Percentiles rank a stretch among this genome's conserved stretches.
Evolutionary conservation across 92 coral and sea anemone species (phyloP).

Genomic region (Isaurus tuberculatus): DNA sequence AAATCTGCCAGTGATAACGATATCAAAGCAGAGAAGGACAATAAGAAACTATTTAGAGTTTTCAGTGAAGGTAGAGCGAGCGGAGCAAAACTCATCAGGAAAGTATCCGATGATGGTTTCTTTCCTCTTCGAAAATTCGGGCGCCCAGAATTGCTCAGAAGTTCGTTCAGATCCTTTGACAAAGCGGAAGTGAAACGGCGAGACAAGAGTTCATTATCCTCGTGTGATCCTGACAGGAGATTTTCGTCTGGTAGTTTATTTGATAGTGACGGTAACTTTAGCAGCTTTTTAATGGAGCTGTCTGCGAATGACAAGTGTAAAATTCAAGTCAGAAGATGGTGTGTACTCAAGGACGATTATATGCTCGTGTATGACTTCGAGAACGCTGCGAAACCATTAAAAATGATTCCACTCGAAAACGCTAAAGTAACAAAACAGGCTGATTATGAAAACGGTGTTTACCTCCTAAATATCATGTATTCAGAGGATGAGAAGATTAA

Average conservation of each 20-base stretch:
- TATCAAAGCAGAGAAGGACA: constrained; percentile 59
- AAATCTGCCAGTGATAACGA: constrained; percentile 79
- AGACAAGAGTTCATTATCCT: constrained; percentile 41
- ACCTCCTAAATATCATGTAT: constrained; percentile 75
- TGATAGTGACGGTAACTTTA: constrained; percentile 89
- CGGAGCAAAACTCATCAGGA: constrained; percentile 73
- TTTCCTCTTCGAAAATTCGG: constrained; percentile 70
- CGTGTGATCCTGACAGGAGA: constrained; percentile 51
- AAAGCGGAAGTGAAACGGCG: constrained; percentile 71
- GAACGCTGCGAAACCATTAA: constrained; percentile 61
- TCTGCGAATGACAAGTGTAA: constrained; percentile 70
- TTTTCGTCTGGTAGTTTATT: constrained; percentile 87
- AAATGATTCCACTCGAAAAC: constrained; percentile 63
- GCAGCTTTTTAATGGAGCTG: constrained; percentile 89
- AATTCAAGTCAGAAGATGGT: constrained; percentile 96
- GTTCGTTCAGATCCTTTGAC: constrained; percentile 80
- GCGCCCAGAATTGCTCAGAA: constrained; percentile 74
- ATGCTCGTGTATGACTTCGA: constrained; percentile 79
- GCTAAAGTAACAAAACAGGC: constrained; percentile 70
- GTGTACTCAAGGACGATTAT: constrained; percentile 75
- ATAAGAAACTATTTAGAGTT: constrained; percentile 65
- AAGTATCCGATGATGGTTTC: constrained; percentile 77
- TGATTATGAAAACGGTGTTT: constrained; percentile 63
- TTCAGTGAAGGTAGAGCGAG: constrained; percentile 87
- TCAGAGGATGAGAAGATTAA: constrained; percentile 67